These are phyloP conservation scores for Mellilla xanthometata DNA, from an alignment of 2,888 invertebrate genomes.

Conservation along the genomic window DNA sequence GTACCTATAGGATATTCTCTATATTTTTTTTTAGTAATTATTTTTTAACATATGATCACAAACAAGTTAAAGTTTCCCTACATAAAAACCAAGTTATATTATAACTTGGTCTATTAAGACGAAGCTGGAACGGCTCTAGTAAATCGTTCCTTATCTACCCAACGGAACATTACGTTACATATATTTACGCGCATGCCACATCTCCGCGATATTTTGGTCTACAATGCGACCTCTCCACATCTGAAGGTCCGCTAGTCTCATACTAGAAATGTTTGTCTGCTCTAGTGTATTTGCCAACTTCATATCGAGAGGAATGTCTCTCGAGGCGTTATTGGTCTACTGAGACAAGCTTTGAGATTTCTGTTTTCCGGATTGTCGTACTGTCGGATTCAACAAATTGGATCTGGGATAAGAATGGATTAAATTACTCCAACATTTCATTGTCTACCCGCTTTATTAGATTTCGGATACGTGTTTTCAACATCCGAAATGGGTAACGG, in stretches of 20 bases:
- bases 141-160: constrained; percentile 30
- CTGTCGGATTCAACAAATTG: constrained; percentile 22
- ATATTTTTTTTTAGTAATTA: too few species aligned
- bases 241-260: constrained; percentile 51
- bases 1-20: too few species aligned
- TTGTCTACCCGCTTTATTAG: constrained; percentile 21
- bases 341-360: constrained; percentile 3
- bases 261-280: constrained; percentile 35
- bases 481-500: constrained; percentile 8
- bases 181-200: constrained; percentile 39
- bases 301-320: constrained; percentile 16
- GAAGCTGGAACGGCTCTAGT: too few species aligned
- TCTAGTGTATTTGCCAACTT: constrained; percentile 38
- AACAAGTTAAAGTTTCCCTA: too few species aligned
- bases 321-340: constrained; percentile 14
- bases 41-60: too few species aligned
- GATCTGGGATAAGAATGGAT: constrained; percentile 26
- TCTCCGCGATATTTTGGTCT: constrained; percentile 49
- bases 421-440: constrained; percentile 26
- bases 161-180: constrained; percentile 25
- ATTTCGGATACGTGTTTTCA: constrained; percentile 20
- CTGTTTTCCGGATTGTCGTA: constrained; percentile 5
- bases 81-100: too few species aligned
- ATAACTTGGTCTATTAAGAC: too few species aligned
- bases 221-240: constrained; percentile 48